Conservation (phyloP, 92 coral and sea anemone species). For the Porites lobata region DNA sequence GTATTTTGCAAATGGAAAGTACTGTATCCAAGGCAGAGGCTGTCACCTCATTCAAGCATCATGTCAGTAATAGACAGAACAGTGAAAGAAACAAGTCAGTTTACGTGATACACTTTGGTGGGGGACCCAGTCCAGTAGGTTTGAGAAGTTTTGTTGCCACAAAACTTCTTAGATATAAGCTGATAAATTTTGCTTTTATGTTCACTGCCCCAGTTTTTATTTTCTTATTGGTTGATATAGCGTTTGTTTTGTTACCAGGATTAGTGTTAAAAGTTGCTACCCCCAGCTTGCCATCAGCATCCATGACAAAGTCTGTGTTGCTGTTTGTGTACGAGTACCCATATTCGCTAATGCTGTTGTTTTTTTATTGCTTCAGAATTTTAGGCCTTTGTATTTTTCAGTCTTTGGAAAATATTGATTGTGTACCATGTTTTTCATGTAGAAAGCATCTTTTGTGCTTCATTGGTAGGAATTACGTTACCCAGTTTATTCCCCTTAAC, state of each 20-base stretch:
- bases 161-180: not conserved
- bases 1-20: no score
- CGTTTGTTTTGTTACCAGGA: not conserved
- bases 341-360: no score
- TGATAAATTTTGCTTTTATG: not conserved
- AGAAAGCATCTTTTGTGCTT: not conserved
- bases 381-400: not conserved
- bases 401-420: not conserved
- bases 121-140: not conserved
- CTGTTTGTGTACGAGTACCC: not conserved
- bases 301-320: not conserved
- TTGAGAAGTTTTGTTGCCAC: not conserved
- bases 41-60: no score
- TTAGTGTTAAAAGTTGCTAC: not conserved
- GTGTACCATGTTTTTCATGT: not conserved
- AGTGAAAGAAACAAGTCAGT: not conserved
- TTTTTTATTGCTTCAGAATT: not conserved
- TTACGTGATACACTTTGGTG: not conserved
- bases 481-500: not conserved
- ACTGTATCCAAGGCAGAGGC: no score
- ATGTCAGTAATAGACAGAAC: no score
- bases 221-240: not conserved
- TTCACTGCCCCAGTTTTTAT: not conserved
- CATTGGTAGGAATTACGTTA: not conserved
- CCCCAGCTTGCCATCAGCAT: not conserved